These are phyloP conservation scores for Pseudopleuronectes americanus DNA, from an alignment of 2,797 vertebrate genomes.

Conservation along the genomic window DNA sequence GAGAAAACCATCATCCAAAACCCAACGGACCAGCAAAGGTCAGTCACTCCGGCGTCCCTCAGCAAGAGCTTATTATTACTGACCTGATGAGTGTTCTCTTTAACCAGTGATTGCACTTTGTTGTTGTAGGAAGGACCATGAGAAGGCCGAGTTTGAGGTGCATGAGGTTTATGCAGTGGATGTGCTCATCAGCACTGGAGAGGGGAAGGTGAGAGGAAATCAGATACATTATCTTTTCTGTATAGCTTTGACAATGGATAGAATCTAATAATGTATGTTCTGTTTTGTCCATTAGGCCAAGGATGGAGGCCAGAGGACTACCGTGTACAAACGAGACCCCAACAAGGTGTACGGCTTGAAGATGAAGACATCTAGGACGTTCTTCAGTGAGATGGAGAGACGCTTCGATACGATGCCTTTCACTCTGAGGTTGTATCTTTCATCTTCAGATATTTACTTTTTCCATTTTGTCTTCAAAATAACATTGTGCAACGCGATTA, in stretches of 20 bases:
- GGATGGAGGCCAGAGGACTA: conserved; percentile 95
- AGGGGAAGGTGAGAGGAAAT: conserved; percentile 91
- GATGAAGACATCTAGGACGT: conserved; percentile 98
- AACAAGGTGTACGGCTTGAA: conserved; percentile 97
- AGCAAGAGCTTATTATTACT: neutral
- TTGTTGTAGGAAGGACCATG: conserved; percentile 93
- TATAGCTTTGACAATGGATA: accelerated
- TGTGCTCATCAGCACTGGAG: conserved; percentile 95
- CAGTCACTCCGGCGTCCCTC: conserved; percentile 37
- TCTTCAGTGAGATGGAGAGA: conserved; percentile 97
- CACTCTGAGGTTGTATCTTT: conserved; percentile 88
- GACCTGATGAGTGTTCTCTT: neutral
- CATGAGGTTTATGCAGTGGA: conserved; percentile 98
- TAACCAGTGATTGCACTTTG: conserved; percentile 23
- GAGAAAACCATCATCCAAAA: conserved; percentile 99
- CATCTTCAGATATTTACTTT: neutral
- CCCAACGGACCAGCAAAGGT: conserved; percentile 97
- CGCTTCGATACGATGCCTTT: conserved; percentile 98
- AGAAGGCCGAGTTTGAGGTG: conserved; percentile 98
- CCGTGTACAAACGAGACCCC: conserved; percentile 97
- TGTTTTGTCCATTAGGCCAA: conserved; percentile 83
- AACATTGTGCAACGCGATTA: neutral
- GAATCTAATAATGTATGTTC: neutral
- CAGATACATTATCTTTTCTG: neutral
- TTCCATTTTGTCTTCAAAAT: neutral